Base-by-base conservation (phyloP, 2,888 invertebrate species). In the Erynnis tages region DNA sequence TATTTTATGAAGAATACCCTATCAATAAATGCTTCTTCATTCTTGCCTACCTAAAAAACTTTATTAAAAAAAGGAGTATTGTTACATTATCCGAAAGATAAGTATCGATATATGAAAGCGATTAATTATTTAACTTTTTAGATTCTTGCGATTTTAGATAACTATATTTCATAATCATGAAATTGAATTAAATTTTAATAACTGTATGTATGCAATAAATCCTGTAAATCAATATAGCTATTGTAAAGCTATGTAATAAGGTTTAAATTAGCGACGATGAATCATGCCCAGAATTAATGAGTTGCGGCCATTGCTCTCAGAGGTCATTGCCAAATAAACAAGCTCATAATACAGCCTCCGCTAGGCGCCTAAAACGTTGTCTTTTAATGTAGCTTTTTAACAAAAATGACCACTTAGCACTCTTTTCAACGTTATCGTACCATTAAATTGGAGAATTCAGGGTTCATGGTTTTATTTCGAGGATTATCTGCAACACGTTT, bases 291-390 rank as follows among this genome's bases (percentile, higher is more conserved):
- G 47, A 45, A 56, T 48, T 54, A 52, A 54, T 63, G 57, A 53
- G 54, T 45, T 57, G 74, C 65, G 85, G 72, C 82, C 78, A 77
- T 73, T 69, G 85, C 83, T 70, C 84, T 65, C 66, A 58, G 82
- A 76, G 87, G 84, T 87, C 87, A 86, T 86, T 87, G 87, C 85
- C 87, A 82, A 88, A 87, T 84, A 79, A 63, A 79, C 76, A 71
- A 66, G 68, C 63, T 69, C 69, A 67, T 74, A n/a, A n/a, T n/a
- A 76, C 68, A 76, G 77, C 74, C 79, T 77, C 76, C 71, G 63
- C 56, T 71, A 57, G 72, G 71, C 63, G 63, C 50, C 73, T 83
- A 82, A 86, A 72, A 80, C 77, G 79, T 61, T 68, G 82, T 73
- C 56, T 66, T 37, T 52, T 58, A 53, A 63, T 49, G 27, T 35